Evolutionary conservation across 2,797 vertebrate species (phyloP), one percentile per base, ranked within the genome.

Genomic region (Spea hammondii): DNA sequence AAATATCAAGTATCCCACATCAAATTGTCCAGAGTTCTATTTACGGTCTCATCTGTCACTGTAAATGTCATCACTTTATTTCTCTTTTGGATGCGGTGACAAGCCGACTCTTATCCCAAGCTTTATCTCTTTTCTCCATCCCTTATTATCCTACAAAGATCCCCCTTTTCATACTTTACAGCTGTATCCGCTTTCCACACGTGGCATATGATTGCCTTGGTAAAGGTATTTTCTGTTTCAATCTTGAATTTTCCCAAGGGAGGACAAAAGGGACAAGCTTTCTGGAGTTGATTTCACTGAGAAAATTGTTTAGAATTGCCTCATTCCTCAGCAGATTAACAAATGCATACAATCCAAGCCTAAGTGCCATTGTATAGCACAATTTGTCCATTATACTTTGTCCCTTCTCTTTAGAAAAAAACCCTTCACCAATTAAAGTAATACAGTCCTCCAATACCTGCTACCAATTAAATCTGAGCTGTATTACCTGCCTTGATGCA

Each of bases 271-370:
- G 92, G 91, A 94, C 93, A 91, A 93, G 94, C 93, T 94, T 92
- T 92, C 93, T 93, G 94, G 96, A 96, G 92, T 96, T 97, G 95
- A 94, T 97, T 97, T 96, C 94, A 94, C 95, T 95, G 96, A 97
- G 96, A 96, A 97, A 97, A 98, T 95, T 93, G 95, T 95, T 94
- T 94, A 93, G 96, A 98, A 97, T 96, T 95, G 95, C 96, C 95
- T 96, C 97, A 96, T 98, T 98, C 97, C 96, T 96, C 93, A 93
- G 95, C 95, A 98, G 97, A 98, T 98, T 98, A 99, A 96, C 92
- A 90, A 95, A 95, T 93, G 95, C 96, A 96, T 95, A 97, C 96
- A 98, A 96, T 96, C 95, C 94, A 85, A 66, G 92, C 85, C 93
- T 93, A 93, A 93, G 91, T 94, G 92, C 91, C 93, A 96, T 98